Conservation (phyloP, 2,113 vertebrate genomes). For the Panurus biarmicus region DNA sequence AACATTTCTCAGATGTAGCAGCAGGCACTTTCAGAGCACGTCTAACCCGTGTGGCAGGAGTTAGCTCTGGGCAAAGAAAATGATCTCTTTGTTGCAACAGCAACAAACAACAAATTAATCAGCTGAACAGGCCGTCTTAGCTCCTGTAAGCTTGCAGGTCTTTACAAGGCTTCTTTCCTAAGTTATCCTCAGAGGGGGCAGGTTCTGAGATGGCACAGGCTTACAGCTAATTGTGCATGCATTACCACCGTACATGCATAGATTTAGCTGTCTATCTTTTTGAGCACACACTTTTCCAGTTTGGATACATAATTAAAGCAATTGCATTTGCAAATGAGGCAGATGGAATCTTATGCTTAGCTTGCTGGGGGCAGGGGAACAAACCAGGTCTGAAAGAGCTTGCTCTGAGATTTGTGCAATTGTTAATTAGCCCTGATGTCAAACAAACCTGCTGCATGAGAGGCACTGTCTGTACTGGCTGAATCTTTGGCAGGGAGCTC, state of each 20-base stretch:
- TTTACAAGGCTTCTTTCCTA: neutral
- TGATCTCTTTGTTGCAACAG: neutral
- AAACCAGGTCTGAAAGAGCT: slow-evolving; percentile 13
- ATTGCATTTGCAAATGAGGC: slow-evolving; percentile 20
- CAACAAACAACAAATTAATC: neutral
- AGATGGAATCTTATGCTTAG: slow-evolving; percentile 8
- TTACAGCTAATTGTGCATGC: neutral
- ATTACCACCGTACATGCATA: neutral
- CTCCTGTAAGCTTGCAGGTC: neutral
- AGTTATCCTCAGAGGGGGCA: neutral
- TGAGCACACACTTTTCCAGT: neutral
- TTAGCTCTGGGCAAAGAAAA: neutral
- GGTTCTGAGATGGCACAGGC: neutral
- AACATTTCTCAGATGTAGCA: neutral
- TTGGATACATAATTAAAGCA: slow-evolving; percentile 35
- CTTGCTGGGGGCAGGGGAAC: neutral
- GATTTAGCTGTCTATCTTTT: neutral
- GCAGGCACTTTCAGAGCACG: neutral
- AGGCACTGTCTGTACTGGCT: neutral
- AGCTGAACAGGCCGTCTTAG: neutral
- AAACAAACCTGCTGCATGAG: slow-evolving; percentile 11
- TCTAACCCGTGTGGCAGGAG: neutral
- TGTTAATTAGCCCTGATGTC: slow-evolving; percentile 17
- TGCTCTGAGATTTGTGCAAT: neutral
- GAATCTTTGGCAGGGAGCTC: neutral